phyloP scores from a whole-genome alignment of 2,888 invertebrate genomes.

The Nomada lathburiana region DNA sequence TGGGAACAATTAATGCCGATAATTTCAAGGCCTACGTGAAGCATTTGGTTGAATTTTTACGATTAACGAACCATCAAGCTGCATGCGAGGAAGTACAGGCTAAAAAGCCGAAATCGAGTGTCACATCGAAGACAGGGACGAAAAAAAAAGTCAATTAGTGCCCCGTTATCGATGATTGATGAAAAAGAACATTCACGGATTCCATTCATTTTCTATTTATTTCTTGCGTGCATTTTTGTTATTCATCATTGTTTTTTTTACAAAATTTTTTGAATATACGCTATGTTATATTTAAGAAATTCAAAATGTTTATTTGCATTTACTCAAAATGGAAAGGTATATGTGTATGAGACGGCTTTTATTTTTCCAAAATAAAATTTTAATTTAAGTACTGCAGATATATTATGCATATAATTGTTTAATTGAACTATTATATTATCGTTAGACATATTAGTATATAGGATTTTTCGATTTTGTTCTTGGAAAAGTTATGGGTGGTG shows the following conservation, averaged over 20 bases:
- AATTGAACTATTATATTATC: not conserved
- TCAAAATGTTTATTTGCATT: not conserved
- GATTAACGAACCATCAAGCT: constrained; percentile 74
- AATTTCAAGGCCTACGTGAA: constrained; percentile 76
- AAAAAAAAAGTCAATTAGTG: constrained; percentile 28
- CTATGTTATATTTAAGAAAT: not conserved
- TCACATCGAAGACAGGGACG: not conserved
- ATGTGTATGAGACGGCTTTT: too few species aligned
- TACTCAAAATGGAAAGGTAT: not conserved
- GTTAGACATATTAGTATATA: not conserved
- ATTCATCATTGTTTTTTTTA: not conserved
- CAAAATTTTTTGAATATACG: not conserved
- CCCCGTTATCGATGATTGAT: not conserved
- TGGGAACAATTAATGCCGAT: constrained; percentile 83
- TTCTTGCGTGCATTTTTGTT: constrained; percentile 12
- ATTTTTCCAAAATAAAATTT: not conserved
- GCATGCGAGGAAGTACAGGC: constrained; percentile 65
- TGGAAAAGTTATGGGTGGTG: too few species aligned
- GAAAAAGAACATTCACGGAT: not conserved
- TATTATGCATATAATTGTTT: not conserved
- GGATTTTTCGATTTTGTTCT: too few species aligned
- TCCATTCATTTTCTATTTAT: constrained; percentile 16
- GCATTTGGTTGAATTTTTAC: constrained; percentile 79
- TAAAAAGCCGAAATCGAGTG: not conserved
- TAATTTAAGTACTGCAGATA: not conserved